A percentile compares a stretch with the other conserved stretches of the same genome.
phyloP scores from a whole-genome alignment of 2,113 vertebrate species.

The Cochlearius cochlearius region DNA sequence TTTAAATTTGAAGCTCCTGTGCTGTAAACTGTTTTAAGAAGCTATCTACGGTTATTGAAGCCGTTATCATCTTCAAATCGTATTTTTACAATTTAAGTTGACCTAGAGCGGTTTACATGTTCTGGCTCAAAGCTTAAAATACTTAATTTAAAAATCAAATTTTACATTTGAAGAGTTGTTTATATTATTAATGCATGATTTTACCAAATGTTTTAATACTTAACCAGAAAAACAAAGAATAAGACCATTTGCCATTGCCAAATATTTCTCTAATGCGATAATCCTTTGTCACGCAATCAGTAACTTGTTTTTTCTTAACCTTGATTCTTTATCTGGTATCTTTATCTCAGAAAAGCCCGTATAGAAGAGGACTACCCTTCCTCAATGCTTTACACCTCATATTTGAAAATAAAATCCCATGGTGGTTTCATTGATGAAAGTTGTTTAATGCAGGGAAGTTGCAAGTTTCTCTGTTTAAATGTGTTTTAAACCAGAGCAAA shows the following conservation, averaged over 20 bases:
- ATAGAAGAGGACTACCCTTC: not conserved
- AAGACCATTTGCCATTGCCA: not conserved
- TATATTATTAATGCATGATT: not conserved
- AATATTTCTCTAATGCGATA: not conserved
- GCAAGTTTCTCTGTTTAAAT: not conserved
- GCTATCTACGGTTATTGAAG: not conserved
- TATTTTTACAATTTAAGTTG: not conserved
- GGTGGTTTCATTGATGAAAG: not conserved
- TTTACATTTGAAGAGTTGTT: not conserved
- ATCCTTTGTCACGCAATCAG: not conserved
- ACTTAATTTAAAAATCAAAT: not conserved
- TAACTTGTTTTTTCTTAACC: not conserved
- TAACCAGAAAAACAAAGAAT: not conserved
- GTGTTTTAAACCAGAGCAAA: not conserved
- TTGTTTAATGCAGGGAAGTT: not conserved
- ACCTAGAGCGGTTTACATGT: not conserved
- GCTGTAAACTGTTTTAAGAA: not conserved
- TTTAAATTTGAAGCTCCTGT: not conserved
- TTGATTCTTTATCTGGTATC: not conserved
- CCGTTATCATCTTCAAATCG: not conserved
- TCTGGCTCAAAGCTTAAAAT: not conserved
- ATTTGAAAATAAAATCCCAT: not conserved
- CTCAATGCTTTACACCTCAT: not conserved
- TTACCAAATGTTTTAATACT: not conserved
- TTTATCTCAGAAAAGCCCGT: not conserved